phyloP scores from a whole-genome alignment of 2,797 vertebrate species.

The Sebastes kiyomatsui region DNA sequence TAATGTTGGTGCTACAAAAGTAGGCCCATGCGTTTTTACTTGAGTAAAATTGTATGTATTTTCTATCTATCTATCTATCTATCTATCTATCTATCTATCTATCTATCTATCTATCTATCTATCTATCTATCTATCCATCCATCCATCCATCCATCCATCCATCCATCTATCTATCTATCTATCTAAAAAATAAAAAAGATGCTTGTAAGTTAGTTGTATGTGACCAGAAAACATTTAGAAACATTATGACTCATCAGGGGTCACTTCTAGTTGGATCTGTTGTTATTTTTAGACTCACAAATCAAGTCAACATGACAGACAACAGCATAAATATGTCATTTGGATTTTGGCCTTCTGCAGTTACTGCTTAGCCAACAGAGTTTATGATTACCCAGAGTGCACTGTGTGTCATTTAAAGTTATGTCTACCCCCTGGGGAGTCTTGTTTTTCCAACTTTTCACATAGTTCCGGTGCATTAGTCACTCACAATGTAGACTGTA shows the following conservation, averaged over 20 bases:
- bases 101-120: too few relatives aligned
- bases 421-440: not conserved
- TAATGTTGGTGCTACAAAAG: too few relatives aligned
- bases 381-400: not conserved
- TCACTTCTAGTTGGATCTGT: not conserved
- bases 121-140: too few relatives aligned
- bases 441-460: not conserved
- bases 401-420: not conserved
- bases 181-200: too few relatives aligned
- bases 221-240: not conserved
- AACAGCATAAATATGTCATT: not conserved
- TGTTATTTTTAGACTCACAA: constrained; percentile 21
- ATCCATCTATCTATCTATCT: too few relatives aligned
- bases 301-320: constrained; percentile 12
- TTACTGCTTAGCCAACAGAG: not conserved
- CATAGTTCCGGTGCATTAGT: not conserved
- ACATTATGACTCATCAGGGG: not conserved
- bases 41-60: too few relatives aligned
- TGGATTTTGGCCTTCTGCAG: not conserved
- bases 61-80: too few relatives aligned
- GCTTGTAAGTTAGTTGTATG: not conserved
- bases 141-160: too few relatives aligned
- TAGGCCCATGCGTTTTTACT: too few relatives aligned
- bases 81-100: too few relatives aligned
- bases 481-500: not conserved